Evolutionary conservation across 2,113 vertebrate genomes (phyloP).

Genomic region (Pangasianodon gigas): DNA sequence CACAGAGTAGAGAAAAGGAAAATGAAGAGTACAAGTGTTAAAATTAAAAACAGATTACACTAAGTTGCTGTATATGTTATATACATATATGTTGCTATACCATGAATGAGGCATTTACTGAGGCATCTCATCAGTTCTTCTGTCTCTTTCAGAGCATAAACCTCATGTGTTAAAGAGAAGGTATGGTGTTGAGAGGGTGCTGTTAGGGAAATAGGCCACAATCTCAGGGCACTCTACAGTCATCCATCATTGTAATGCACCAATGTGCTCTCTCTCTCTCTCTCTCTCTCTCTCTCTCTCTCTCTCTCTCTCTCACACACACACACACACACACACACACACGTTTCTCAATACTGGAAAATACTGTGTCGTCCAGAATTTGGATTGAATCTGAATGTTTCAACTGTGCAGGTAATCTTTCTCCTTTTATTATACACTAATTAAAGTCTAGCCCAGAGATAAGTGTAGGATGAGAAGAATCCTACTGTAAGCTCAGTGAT

Average conservation of each 20-base stretch:
- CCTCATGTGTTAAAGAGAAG: not conserved
- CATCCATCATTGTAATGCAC: not conserved
- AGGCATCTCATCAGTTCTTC: not conserved
- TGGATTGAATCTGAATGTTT: not conserved
- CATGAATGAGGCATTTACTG: conserved; percentile 22
- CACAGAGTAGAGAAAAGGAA: too few relatives aligned
- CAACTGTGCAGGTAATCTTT: not conserved
- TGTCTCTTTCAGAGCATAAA: not conserved
- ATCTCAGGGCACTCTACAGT: conserved; percentile 14
- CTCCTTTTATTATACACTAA: not conserved
- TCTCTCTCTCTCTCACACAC: conserved; percentile 11
- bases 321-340: conserved; percentile 34
- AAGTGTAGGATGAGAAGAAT: not conserved
- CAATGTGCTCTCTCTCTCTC: not conserved
- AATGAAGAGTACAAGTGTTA: too few relatives aligned
- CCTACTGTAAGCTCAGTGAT: not conserved
- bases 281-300: not conserved
- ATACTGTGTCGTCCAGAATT: too few relatives aligned
- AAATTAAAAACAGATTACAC: too few relatives aligned
- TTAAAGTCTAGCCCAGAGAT: not conserved
- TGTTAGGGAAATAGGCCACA: conserved; percentile 22
- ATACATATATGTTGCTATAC: not conserved
- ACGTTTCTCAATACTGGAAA: not conserved
- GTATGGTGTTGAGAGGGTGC: not conserved
- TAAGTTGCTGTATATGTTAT: too few relatives aligned